These are phyloP conservation scores for Phyllotreta cruciferae DNA, from an alignment of 2,888 invertebrate genomes.

Conservation along the genomic window DNA sequence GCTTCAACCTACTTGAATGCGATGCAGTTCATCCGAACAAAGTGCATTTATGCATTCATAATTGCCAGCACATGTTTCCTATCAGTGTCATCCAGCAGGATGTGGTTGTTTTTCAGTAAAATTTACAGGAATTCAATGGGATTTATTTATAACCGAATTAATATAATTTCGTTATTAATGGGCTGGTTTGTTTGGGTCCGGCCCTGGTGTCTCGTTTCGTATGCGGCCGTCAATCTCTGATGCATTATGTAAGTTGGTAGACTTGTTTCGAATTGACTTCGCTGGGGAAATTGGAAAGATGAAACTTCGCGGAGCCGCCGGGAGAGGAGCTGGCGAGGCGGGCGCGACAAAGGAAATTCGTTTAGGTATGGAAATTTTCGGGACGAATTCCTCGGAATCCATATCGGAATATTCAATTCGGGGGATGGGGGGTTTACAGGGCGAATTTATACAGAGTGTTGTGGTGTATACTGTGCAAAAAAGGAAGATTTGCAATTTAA, in stretches of 20 bases:
- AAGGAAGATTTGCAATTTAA: too few relatives aligned
- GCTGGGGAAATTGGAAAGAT: conserved; percentile 42
- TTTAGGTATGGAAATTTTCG: conserved; percentile 36
- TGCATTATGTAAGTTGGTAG: conserved; percentile 49
- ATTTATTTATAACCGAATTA: too few relatives aligned
- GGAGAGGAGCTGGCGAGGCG: conserved; percentile 11
- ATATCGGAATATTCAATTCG: too few relatives aligned
- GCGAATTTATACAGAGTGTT: too few relatives aligned
- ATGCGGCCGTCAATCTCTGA: conserved; percentile 45
- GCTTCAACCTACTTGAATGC: conserved; percentile 9
- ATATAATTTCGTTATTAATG: background rate
- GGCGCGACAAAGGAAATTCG: conserved; percentile 37
- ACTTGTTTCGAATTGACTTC: conserved; percentile 39
- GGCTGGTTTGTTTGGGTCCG: conserved; percentile 7
- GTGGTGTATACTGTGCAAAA: too few relatives aligned
- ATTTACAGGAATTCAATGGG: too few relatives aligned
- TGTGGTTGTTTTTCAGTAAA: background rate
- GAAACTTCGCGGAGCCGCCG: conserved; percentile 30
- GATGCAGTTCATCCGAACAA: conserved; percentile 1
- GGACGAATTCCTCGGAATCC: conserved; percentile 16
- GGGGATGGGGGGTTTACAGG: too few relatives aligned
- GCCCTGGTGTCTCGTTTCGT: conserved; percentile 41
- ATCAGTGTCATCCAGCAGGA: conserved; percentile 12
- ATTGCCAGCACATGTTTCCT: conserved; percentile 10
- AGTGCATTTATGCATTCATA: conserved; percentile 14